Conservation (phyloP, 2,113 vertebrate genomes). For the Crypturellus undulatus region DNA sequence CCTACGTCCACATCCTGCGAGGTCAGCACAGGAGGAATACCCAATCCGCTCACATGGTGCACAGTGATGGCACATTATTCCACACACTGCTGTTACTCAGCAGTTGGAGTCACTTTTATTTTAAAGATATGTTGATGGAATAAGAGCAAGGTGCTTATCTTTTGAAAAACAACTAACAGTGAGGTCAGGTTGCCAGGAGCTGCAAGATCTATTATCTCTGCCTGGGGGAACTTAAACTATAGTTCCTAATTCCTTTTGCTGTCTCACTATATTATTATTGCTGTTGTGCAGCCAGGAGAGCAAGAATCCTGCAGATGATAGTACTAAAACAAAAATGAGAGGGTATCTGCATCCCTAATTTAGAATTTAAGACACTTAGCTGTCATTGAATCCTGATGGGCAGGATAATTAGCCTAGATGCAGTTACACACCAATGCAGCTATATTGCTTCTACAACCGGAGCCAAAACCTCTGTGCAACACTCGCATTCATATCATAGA, state of each 20-base stretch:
- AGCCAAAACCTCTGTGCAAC: background rate
- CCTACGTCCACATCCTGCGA: background rate
- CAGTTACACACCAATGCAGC: background rate
- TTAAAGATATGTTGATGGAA: background rate
- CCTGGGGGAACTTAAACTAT: background rate
- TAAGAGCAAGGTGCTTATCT: background rate
- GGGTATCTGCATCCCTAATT: background rate
- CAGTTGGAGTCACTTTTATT: background rate
- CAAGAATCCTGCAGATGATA: background rate
- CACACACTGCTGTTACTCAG: background rate
- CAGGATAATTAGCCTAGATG: background rate
- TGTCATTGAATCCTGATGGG: background rate
- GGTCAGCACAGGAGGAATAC: background rate
- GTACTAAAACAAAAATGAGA: background rate
- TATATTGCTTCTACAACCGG: background rate
- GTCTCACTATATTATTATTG: background rate
- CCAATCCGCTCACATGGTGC: background rate
- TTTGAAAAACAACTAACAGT: background rate
- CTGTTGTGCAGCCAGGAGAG: background rate
- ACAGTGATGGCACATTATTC: rapidly evolving
- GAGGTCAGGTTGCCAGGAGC: background rate
- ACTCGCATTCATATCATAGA: background rate
- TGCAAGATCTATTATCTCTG: background rate
- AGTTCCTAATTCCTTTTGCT: background rate
- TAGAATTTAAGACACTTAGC: background rate